Percentiles rank a stretch among this genome's conserved stretches.
phyloP scores from a whole-genome alignment of 2,888 invertebrate species.

The Polyommatus iphigenia region DNA sequence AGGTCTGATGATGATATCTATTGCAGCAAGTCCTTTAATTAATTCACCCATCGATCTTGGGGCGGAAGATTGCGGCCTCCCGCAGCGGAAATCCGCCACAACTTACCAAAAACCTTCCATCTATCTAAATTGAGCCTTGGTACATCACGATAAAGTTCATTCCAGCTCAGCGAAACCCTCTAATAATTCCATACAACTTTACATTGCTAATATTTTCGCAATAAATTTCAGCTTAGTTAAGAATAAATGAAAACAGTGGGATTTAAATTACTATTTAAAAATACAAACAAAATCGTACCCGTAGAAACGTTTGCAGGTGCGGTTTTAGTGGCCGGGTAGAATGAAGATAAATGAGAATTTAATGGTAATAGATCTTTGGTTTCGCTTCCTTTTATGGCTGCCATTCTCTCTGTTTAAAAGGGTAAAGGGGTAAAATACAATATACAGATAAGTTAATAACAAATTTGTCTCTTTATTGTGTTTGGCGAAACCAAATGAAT shows the following conservation, averaged over 20 bases:
- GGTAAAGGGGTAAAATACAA: background rate
- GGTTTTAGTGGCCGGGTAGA: background rate
- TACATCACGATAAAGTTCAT: background rate
- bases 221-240: conserved; percentile 44
- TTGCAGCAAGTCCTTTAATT: background rate
- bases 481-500: too few relatives aligned
- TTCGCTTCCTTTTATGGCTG: background rate
- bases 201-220: conserved; percentile 45
- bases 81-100: conserved; percentile 40
- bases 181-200: conserved; percentile 40
- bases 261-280: conserved; percentile 35
- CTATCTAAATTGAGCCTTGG: conserved; percentile 35
- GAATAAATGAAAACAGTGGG: conserved; percentile 38
- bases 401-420: background rate
- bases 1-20: background rate
- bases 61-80: conserved; percentile 39
- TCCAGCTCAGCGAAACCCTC: conserved; percentile 24
- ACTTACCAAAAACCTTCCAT: conserved; percentile 36
- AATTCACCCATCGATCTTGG: conserved; percentile 16
- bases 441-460: too few relatives aligned
- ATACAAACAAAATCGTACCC: conserved; percentile 5
- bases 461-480: too few relatives aligned
- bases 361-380: conserved; percentile 12
- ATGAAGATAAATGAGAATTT: background rate
- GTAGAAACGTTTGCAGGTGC: background rate